Conservation (phyloP, 2,888 invertebrate species). For the Synergus laeviventris region DNA sequence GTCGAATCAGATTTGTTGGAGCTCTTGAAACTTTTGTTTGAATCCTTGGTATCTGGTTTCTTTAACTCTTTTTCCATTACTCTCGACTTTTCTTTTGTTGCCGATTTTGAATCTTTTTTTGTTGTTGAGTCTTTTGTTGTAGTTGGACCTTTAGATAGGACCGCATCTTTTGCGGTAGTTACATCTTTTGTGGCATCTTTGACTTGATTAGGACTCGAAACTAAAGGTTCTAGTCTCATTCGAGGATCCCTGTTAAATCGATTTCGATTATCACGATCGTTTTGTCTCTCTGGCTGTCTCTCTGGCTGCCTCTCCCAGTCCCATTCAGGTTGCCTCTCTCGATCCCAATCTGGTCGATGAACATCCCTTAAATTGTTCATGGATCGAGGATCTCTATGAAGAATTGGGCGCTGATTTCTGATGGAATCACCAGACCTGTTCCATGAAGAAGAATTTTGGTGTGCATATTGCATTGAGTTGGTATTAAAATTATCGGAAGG, state of each 20-base stretch:
- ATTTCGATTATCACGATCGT: slow-evolving; percentile 43
- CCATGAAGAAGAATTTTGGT: slow-evolving; percentile 19
- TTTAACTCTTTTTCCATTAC: slow-evolving; percentile 17
- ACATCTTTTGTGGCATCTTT: not conserved
- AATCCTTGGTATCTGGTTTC: slow-evolving; percentile 33
- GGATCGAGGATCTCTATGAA: slow-evolving; percentile 46
- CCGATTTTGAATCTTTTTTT: slow-evolving; percentile 11
- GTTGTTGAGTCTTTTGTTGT: not conserved
- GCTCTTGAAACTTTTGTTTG: not conserved
- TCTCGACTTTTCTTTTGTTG: not conserved
- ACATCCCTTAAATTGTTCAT: not conserved
- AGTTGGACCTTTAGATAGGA: not conserved
- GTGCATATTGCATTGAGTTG: slow-evolving; percentile 11
- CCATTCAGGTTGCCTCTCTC: slow-evolving; percentile 2
- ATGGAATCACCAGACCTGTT: slow-evolving; percentile 1
- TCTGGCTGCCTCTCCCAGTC: slow-evolving; percentile 18
- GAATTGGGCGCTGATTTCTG: slow-evolving; percentile 9
- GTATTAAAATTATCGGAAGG: not conserved
- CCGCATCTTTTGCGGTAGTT: not conserved
- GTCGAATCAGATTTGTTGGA: slow-evolving; percentile 41
- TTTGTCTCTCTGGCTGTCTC: not conserved
- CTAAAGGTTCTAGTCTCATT: not conserved
- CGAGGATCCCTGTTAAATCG: slow-evolving; percentile 47
- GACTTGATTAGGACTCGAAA: not conserved
- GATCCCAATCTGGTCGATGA: not conserved